phyloP scores from a whole-genome alignment of 2,113 vertebrate species.

The Mus pahari region DNA sequence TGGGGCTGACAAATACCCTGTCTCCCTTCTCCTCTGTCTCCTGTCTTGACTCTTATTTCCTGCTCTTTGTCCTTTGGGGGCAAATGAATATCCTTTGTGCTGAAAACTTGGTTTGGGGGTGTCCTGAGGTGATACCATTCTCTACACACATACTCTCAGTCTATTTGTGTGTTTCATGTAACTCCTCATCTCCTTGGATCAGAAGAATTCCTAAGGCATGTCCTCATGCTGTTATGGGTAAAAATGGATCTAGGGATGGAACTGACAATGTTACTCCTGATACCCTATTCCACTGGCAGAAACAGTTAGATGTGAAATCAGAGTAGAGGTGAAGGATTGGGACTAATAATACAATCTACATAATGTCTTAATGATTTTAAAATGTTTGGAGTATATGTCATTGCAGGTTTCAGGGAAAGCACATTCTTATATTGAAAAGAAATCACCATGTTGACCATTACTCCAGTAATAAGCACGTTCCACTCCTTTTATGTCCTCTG shows the following conservation, averaged over 20 bases:
- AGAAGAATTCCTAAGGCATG: neutral
- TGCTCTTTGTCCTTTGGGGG: neutral
- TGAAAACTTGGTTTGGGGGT: neutral
- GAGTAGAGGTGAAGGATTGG: neutral
- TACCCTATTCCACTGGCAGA: neutral
- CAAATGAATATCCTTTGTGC: neutral
- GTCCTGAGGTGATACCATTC: neutral
- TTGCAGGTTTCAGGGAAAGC: neutral
- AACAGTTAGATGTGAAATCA: neutral
- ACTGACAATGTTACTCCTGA: neutral
- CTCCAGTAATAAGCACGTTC: neutral
- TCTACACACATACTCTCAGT: neutral
- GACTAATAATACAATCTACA: neutral
- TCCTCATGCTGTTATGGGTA: neutral
- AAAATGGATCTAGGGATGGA: neutral
- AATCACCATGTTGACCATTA: neutral
- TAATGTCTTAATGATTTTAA: neutral
- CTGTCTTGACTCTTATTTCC: neutral
- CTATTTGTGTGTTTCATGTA: neutral
- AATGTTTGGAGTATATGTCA: neutral
- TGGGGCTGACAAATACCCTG: too few species aligned
- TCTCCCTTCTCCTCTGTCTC: neutral
- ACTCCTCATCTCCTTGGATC: neutral
- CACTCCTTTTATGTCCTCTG: neutral
- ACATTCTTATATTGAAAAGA: neutral